Conservation (phyloP, 2,888 invertebrate species). For the Chrysomela aeneicollis region DNA sequence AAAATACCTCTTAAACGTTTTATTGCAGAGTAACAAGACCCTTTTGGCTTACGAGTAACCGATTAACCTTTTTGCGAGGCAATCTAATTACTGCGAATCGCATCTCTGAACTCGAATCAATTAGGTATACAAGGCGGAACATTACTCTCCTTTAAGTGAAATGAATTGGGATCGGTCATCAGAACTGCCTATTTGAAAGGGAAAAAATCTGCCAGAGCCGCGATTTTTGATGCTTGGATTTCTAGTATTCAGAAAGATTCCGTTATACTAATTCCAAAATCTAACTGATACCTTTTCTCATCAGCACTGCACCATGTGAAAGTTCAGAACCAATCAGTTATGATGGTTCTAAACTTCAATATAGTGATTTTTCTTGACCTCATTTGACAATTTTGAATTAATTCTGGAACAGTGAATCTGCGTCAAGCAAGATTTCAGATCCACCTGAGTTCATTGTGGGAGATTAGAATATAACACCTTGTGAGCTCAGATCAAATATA, state of each 20-base stretch:
- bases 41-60: constrained; percentile 13
- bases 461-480: too few relatives aligned
- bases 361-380: too few relatives aligned
- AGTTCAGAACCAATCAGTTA: too few relatives aligned
- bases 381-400: too few relatives aligned
- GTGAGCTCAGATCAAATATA: too few relatives aligned
- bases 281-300: too few relatives aligned
- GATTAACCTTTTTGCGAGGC: constrained; percentile 32
- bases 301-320: too few relatives aligned
- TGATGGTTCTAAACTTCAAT: too few relatives aligned
- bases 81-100: constrained; percentile 33
- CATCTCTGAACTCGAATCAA: constrained; percentile 31
- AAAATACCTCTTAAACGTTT: constrained; percentile 17
- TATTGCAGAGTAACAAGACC: constrained; percentile 17
- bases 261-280: too few relatives aligned
- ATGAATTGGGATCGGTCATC: constrained; percentile 12
- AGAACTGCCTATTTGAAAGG: neutral
- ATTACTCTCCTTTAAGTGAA: constrained; percentile 14
- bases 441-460: too few relatives aligned
- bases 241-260: neutral
- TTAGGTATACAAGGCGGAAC: constrained; percentile 23
- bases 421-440: too few relatives aligned
- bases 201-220: neutral
- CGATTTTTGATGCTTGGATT: neutral
- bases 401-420: too few relatives aligned